Percentiles rank a stretch among this genome's conserved stretches.
Evolutionary conservation across 2,113 vertebrate species (phyloP).

Genomic region (Aviceda subcristata): DNA sequence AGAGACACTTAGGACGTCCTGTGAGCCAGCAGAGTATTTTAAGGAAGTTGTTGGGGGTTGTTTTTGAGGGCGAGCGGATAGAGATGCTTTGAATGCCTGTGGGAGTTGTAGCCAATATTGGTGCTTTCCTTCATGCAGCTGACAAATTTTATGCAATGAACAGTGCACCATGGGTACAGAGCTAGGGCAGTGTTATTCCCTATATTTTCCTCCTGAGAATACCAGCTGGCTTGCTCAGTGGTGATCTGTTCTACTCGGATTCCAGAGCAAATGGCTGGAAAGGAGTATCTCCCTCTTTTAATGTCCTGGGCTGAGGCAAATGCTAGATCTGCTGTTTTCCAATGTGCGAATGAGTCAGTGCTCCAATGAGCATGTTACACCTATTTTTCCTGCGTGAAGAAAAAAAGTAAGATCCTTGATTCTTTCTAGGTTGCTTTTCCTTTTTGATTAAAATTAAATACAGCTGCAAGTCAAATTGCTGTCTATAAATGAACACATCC

Average conservation of each 20-base stretch:
- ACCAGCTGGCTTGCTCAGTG: neutral
- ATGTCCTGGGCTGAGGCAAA: neutral
- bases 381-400: neutral
- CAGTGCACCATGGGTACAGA: neutral
- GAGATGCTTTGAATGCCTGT: neutral
- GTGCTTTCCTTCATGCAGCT: neutral
- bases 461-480: neutral
- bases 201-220: neutral
- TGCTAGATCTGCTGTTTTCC: neutral
- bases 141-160: neutral
- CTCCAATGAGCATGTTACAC: neutral
- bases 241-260: neutral
- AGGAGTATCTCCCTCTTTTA: neutral
- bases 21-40: neutral
- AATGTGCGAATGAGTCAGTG: neutral
- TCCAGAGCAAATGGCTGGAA: neutral
- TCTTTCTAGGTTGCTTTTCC: neutral
- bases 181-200: neutral
- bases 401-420: neutral
- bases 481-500: neutral
- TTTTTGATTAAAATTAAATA: neutral
- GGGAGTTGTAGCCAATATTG: neutral
- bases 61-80: accelerated
- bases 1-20: neutral
- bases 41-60: neutral